Base-by-base conservation (phyloP, 2,888 invertebrate species). In the Punctoribates punctum region DNA sequence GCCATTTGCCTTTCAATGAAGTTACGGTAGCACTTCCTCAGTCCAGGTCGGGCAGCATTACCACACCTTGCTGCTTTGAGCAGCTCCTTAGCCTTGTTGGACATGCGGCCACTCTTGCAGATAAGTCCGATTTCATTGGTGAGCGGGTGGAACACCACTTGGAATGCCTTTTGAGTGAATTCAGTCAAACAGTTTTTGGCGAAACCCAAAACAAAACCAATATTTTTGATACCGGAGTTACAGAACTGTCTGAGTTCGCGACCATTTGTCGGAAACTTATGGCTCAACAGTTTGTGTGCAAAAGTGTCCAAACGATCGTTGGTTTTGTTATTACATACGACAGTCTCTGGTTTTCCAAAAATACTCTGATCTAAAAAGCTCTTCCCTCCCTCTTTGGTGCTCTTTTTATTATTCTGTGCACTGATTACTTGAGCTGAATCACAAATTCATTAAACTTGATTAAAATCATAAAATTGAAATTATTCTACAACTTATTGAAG, bases 191-290 rank as follows among this genome's bases (percentile, higher is more conserved):
- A 65, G 20, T 65, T 6, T 38, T 65, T 65, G 38, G 65, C 65
- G 65, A 65, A 65, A 17, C 65, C 65, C 65, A 65, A 17, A n/a
- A 65, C 65, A 65, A 65, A 65, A 17, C 65, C 20, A 8, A 27
- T 27, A 6, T 27, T 9, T 34, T 17, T 65, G 29, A 65, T 5
- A 27, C 65, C 65, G 6, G 65, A 20, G 65, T 65, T 65, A 34
- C 65, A 65, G 38, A 65, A 65, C 13, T 65, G 65, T 29, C 65
- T 3, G 1, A 65, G 13, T 20, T 65, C 65, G 1, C 65, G 17
- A 4, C 8, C 5, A 65, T 4, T 65, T 15, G 65, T 65, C 13
- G 65, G 65, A 65, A 65, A 65, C 2, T 5, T 27, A 38, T 20
- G 15, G 2, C n/a, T 65, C 15, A 65, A 5, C n/a, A 65, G 38